Conservation (phyloP, 1,140 invertebrate genomes). For the Drosophila elegans region DNA sequence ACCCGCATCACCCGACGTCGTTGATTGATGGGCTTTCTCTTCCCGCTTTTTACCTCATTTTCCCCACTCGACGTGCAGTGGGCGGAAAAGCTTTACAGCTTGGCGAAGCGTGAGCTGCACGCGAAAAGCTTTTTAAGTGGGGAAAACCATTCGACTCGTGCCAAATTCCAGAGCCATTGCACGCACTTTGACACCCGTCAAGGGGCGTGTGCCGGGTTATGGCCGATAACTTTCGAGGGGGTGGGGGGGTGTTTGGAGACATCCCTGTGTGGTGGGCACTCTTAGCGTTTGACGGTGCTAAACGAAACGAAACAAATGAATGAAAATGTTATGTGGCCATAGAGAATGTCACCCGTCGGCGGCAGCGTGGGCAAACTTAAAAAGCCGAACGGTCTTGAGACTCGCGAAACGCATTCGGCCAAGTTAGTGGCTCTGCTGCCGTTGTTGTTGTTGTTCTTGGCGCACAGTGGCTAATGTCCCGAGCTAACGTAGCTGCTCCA, state of each 20-base stretch:
- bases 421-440: conserved; percentile 42
- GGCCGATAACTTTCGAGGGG: neutral
- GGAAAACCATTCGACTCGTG: conserved; percentile 7
- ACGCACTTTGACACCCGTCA: conserved; percentile 68
- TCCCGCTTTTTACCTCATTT: neutral
- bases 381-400: conserved; percentile 32
- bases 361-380: conserved; percentile 33
- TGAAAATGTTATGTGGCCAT: conserved; percentile 58
- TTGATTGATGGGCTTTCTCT: conserved; percentile 38
- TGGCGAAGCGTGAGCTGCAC: conserved; percentile 1
- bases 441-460: conserved; percentile 42
- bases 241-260: no score
- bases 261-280: conserved; percentile 14
- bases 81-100: conserved; percentile 21
- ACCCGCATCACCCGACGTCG: conserved; percentile 1
- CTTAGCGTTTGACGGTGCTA: conserved; percentile 61
- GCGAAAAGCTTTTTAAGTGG: conserved; percentile 20
- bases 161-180: conserved; percentile 44
- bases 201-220: conserved; percentile 14
- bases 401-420: conserved; percentile 63
- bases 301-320: conserved; percentile 79
- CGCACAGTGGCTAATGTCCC: conserved; percentile 51
- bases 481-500: conserved; percentile 25
- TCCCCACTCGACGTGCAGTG: neutral
- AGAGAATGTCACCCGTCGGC: conserved; percentile 69